Evolutionary conservation across 2,888 invertebrate species (phyloP).

Genomic region (Nematopogon swammerdamellus): DNA sequence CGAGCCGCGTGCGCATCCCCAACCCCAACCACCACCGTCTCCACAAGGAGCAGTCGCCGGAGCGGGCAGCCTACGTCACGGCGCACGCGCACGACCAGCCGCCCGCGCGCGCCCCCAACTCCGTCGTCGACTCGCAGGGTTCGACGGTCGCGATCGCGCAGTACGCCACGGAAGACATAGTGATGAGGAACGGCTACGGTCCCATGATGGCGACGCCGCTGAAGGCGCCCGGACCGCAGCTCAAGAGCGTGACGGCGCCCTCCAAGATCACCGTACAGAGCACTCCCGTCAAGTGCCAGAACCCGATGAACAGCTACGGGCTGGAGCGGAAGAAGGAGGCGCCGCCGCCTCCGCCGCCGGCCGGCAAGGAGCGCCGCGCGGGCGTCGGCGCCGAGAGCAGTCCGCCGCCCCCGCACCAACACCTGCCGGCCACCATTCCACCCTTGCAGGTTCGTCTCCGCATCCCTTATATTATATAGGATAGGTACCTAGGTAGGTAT

Average conservation of each 20-base stretch:
- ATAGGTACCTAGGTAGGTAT: no score
- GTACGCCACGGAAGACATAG: not conserved
- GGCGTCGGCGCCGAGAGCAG: not conserved
- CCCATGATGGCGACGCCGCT: slow-evolving; percentile 13
- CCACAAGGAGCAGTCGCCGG: not conserved
- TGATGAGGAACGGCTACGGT: not conserved
- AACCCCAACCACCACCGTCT: not conserved
- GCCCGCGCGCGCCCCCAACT: not conserved
- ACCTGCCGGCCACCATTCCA: slow-evolving; percentile 20
- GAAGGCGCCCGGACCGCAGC: slow-evolving; percentile 25
- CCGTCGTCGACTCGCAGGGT: not conserved
- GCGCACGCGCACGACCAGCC: not conserved
- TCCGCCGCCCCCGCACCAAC: slow-evolving; percentile 35
- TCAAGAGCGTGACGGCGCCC: slow-evolving; percentile 50
- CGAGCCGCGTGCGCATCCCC: not conserved
- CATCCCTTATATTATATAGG: not conserved
- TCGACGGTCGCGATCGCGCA: not conserved
- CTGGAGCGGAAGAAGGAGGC: slow-evolving; percentile 28
- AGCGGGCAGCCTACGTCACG: not conserved
- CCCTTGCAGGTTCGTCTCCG: slow-evolving; percentile 26
- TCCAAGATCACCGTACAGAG: slow-evolving; percentile 58
- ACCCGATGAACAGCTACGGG: slow-evolving; percentile 56
- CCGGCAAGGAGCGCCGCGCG: slow-evolving; percentile 10
- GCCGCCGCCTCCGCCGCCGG: slow-evolving; percentile 14
- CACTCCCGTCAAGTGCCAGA: slow-evolving; percentile 59